phyloP scores from a whole-genome alignment of 2,113 vertebrate genomes.

The Istiophorus platypterus region DNA sequence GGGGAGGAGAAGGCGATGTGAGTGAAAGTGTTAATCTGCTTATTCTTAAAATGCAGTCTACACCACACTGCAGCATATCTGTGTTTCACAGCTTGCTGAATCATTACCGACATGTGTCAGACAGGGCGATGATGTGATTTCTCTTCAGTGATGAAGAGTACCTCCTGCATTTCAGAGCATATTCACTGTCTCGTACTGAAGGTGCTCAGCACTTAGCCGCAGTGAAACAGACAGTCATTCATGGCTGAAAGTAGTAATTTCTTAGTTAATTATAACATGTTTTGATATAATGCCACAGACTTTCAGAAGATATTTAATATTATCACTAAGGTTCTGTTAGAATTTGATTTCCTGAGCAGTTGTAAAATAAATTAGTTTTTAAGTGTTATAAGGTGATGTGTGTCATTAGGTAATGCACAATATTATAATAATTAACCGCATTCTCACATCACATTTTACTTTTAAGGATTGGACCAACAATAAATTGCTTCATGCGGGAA shows the following conservation, averaged over 20 bases:
- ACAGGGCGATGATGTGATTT: constrained; percentile 40
- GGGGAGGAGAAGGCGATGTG: not conserved
- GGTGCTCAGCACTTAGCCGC: not conserved
- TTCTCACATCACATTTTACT: too few species aligned
- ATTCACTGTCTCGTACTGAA: not conserved
- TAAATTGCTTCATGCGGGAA: not conserved
- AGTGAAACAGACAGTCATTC: not conserved
- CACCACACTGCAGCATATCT: constrained; percentile 33
- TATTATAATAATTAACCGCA: too few species aligned
- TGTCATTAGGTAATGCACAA: too few species aligned
- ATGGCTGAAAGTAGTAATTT: not conserved
- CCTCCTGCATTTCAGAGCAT: not conserved
- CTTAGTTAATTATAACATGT: not conserved
- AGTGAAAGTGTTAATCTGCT: constrained; percentile 33
- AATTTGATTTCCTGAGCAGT: not conserved
- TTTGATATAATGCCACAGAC: not conserved
- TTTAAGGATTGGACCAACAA: too few species aligned
- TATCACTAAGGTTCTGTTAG: not conserved
- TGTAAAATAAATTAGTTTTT: not conserved
- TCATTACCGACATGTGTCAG: constrained; percentile 69
- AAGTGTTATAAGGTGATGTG: not conserved
- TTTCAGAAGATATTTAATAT: not conserved
- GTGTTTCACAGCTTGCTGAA: constrained; percentile 60
- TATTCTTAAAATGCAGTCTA: constrained; percentile 36
- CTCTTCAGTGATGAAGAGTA: constrained; percentile 18